These are phyloP conservation scores for Drosophila engyochracea DNA, from an alignment of 2,888 invertebrate genomes.

Conservation along the genomic window DNA sequence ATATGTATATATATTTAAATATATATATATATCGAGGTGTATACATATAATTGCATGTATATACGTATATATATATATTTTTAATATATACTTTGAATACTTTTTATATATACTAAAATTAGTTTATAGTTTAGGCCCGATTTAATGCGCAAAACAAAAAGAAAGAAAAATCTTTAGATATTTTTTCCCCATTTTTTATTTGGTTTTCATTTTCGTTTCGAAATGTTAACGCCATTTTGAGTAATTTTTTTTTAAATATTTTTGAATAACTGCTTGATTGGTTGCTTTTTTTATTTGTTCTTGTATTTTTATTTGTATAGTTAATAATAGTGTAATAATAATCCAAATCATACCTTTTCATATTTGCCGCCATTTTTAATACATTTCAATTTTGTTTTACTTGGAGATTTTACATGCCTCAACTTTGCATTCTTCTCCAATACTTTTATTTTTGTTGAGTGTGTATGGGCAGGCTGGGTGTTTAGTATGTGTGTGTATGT, in stretches of 20 bases:
- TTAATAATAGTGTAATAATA: constrained; percentile 75
- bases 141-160: constrained; percentile 49
- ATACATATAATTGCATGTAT: constrained; percentile 29
- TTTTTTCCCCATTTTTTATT: constrained; percentile 29
- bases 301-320: constrained; percentile 53
- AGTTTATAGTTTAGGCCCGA: constrained; percentile 73
- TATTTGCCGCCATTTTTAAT: constrained; percentile 54
- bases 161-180: constrained; percentile 39
- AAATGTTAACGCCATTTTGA: constrained; percentile 55
- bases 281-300: constrained; percentile 31
- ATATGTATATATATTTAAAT: constrained; percentile 48
- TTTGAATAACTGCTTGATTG: constrained; percentile 41
- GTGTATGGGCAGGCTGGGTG: constrained; percentile 63
- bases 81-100: constrained; percentile 46
- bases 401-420: constrained; percentile 46
- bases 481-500: constrained; percentile 22
- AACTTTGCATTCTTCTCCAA: constrained; percentile 31
- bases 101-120: constrained; percentile 68
- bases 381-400: constrained; percentile 48
- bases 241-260: constrained; percentile 26
- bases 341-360: constrained; percentile 71
- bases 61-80: constrained; percentile 48
- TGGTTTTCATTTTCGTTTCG: constrained; percentile 45
- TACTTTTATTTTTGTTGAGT: constrained; percentile 38
- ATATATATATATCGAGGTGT: constrained; percentile 31